Conservation (phyloP, 2,113 vertebrate species). For the Etheostoma cragini region DNA sequence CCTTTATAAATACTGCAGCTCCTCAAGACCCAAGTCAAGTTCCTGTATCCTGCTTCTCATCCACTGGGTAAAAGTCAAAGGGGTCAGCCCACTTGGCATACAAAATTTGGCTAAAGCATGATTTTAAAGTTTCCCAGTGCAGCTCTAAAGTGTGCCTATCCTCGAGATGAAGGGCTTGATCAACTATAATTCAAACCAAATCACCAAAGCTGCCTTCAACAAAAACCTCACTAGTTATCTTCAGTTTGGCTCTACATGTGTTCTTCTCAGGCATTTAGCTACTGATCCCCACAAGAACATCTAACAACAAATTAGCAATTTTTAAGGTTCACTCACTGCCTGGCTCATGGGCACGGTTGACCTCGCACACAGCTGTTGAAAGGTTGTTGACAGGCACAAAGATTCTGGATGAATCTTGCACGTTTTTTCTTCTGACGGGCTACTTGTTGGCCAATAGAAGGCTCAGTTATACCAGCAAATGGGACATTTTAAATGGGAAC, state of each 20-base stretch:
- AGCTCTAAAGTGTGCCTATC: background rate
- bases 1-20: too few relatives aligned
- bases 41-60: too few relatives aligned
- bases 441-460: background rate
- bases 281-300: background rate
- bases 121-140: background rate
- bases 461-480: background rate
- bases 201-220: background rate
- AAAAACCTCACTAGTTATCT: background rate
- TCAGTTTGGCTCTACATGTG: background rate
- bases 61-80: too few relatives aligned
- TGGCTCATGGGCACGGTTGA: background rate
- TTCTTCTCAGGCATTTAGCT: background rate
- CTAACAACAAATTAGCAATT: background rate
- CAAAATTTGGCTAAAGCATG: too few relatives aligned
- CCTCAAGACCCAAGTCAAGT: too few relatives aligned
- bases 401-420: background rate
- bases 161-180: background rate
- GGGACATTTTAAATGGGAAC: background rate
- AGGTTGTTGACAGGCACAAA: background rate
- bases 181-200: conserved; percentile 7
- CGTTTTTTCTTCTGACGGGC: conserved; percentile 31
- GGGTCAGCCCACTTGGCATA: too few relatives aligned
- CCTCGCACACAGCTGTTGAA: background rate
- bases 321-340: background rate